Percentiles rank a stretch among this genome's conserved stretches.
phyloP scores from a whole-genome alignment of 2,888 invertebrate species.

The Erebia aethiops region DNA sequence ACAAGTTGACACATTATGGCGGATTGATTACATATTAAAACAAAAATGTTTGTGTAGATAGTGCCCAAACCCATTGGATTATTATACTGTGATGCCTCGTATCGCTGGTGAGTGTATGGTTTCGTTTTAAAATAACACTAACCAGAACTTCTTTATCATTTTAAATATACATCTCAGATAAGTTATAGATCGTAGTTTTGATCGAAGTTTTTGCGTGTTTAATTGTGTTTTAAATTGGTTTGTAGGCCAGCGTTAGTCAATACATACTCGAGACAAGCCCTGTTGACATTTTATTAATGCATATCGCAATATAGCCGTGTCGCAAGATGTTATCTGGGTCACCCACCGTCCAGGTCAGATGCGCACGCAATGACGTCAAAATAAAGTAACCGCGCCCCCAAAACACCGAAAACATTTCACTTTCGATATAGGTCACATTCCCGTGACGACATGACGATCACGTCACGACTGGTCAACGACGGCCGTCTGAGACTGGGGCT shows the following conservation, averaged over 20 bases:
- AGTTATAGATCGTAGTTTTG: neutral
- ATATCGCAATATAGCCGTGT: slow-evolving; percentile 50
- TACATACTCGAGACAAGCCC: slow-evolving; percentile 54
- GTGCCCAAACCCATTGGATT: slow-evolving; percentile 50
- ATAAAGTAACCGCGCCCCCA: slow-evolving; percentile 58
- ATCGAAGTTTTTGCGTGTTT: too few relatives aligned
- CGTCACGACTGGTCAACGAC: neutral
- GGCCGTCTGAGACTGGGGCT: neutral
- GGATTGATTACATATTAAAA: slow-evolving; percentile 48
- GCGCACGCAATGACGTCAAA: slow-evolving; percentile 78
- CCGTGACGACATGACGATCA: slow-evolving; percentile 8
- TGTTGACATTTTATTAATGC: slow-evolving; percentile 70
- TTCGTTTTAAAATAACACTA: neutral
- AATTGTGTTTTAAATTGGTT: slow-evolving; percentile 35
- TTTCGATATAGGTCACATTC: slow-evolving; percentile 52
- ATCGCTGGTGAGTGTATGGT: slow-evolving; percentile 57
- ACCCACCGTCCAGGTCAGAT: slow-evolving; percentile 55
- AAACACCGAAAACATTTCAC: slow-evolving; percentile 63
- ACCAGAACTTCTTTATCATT: neutral
- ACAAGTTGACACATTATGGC: slow-evolving; percentile 71
- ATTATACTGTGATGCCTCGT: slow-evolving; percentile 61
- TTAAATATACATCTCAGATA: neutral
- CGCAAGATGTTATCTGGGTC: slow-evolving; percentile 70
- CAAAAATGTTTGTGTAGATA: slow-evolving; percentile 67
- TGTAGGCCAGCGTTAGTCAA: slow-evolving; percentile 64